These are phyloP conservation scores for Pseudorasbora parva DNA, from an alignment of 2,113 vertebrate genomes.

Conservation along the genomic window DNA sequence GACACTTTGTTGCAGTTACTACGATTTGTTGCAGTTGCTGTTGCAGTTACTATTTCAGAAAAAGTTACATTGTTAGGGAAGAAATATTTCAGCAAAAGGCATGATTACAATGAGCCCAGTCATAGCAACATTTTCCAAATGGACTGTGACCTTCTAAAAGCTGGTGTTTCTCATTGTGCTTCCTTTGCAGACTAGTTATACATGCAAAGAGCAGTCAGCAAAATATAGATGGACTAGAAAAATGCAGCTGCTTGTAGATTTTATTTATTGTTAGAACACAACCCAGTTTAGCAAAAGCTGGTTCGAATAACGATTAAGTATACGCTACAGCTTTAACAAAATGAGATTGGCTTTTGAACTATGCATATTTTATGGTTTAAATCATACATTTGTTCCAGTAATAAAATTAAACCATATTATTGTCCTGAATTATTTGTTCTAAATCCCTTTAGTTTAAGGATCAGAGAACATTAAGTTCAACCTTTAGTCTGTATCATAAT, in stretches of 20 bases:
- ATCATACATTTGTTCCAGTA: background rate
- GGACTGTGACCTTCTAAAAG: conserved; percentile 39
- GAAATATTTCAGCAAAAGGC: background rate
- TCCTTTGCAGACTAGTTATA: conserved; percentile 63
- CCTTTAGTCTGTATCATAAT: conserved; percentile 14
- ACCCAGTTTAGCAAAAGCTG: conserved; percentile 11
- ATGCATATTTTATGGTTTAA: conserved; percentile 10
- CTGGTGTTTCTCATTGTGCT: conserved; percentile 10
- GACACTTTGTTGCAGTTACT: background rate
- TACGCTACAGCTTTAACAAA: background rate
- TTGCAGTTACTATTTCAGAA: background rate
- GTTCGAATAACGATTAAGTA: background rate
- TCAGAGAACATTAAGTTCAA: background rate
- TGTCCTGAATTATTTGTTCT: background rate
- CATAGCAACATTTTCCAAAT: conserved; percentile 20
- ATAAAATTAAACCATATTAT: conserved; percentile 3
- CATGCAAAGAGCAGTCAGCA: conserved; percentile 71
- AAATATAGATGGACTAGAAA: conserved; percentile 67
- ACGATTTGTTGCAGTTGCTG: background rate
- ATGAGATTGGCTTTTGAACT: conserved; percentile 13
- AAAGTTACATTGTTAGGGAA: background rate
- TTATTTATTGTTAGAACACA: conserved; percentile 28
- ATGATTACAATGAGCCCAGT: conserved; percentile 9
- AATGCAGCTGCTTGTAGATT: conserved; percentile 46
- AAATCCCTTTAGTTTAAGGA: background rate